phyloP scores from a whole-genome alignment of 2,113 vertebrate species.

The Takifugu bimaculatus region DNA sequence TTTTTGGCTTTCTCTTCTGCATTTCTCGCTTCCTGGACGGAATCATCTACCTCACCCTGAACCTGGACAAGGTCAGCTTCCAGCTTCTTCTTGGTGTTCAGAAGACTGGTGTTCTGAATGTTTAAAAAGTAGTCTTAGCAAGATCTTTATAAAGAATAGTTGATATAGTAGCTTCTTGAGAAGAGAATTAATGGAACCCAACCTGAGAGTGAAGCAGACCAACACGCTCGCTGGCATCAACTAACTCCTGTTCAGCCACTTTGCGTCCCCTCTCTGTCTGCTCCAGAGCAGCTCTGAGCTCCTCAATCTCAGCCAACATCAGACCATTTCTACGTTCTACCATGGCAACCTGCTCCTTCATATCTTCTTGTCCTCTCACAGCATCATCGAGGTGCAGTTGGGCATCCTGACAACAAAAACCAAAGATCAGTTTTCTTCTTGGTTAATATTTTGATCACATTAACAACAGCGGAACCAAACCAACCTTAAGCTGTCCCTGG shows the following conservation, averaged over 20 bases:
- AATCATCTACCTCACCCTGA: no score
- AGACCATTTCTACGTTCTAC: slow-evolving; percentile 75
- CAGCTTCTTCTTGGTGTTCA: no score
- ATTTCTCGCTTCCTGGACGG: no score
- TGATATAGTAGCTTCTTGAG: neutral
- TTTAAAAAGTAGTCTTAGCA: no score
- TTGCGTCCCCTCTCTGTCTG: slow-evolving; percentile 76
- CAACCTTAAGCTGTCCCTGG: slow-evolving; percentile 56
- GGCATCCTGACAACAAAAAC: slow-evolving; percentile 72
- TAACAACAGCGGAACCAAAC: neutral
- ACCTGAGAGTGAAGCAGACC: slow-evolving; percentile 91
- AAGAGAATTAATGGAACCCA: neutral
- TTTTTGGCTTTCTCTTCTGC: no score
- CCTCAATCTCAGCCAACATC: slow-evolving; percentile 60
- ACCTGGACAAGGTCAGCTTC: no score
- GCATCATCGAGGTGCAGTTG: slow-evolving; percentile 85
- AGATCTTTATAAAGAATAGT: no score
- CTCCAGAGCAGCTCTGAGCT: slow-evolving; percentile 60
- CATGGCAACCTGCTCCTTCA: slow-evolving; percentile 84
- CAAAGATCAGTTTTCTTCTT: neutral
- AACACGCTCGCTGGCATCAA: slow-evolving; percentile 85
- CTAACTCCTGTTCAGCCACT: slow-evolving; percentile 86
- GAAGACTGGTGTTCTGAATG: no score
- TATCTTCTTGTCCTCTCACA: slow-evolving; percentile 78
- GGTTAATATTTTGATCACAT: neutral